phyloP scores from a whole-genome alignment of 2,797 vertebrate genomes.

The Heliangelus exortis region DNA sequence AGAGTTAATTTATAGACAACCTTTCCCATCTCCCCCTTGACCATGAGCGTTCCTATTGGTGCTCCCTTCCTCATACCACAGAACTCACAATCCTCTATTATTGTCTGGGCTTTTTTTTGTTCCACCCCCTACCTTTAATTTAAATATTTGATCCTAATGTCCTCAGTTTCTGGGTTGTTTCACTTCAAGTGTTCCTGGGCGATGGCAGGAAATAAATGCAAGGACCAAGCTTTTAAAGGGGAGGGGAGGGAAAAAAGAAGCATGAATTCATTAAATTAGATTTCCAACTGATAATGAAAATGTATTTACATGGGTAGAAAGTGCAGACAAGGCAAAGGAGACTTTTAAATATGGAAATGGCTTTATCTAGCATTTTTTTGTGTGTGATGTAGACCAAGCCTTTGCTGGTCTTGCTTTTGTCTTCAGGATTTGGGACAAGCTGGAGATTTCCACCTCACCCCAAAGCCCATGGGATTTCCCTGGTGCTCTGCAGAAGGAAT shows the following conservation, averaged over 20 bases:
- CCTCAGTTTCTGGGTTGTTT: neutral
- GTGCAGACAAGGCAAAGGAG: neutral
- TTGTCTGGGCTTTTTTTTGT: neutral
- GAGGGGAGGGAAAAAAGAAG: neutral
- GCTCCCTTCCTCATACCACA: neutral
- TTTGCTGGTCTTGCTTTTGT: neutral
- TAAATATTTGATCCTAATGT: neutral
- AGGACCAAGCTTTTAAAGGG: neutral
- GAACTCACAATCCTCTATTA: neutral
- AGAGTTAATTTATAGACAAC: neutral
- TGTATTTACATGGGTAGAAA: neutral
- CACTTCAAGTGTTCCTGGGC: neutral
- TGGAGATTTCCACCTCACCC: fast-evolving
- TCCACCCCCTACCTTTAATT: fast-evolving
- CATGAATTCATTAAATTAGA: neutral
- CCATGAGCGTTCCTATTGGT: neutral
- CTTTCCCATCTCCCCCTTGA: neutral
- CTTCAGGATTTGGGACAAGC: neutral
- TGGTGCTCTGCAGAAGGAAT: neutral
- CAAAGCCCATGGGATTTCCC: fast-evolving
- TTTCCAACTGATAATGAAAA: neutral
- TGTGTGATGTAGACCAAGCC: fast-evolving
- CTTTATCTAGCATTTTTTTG: neutral
- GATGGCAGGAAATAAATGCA: neutral
- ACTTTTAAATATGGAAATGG: neutral